phyloP scores from a whole-genome alignment of 2,888 invertebrate species.

The Pseudococcus longispinus region DNA sequence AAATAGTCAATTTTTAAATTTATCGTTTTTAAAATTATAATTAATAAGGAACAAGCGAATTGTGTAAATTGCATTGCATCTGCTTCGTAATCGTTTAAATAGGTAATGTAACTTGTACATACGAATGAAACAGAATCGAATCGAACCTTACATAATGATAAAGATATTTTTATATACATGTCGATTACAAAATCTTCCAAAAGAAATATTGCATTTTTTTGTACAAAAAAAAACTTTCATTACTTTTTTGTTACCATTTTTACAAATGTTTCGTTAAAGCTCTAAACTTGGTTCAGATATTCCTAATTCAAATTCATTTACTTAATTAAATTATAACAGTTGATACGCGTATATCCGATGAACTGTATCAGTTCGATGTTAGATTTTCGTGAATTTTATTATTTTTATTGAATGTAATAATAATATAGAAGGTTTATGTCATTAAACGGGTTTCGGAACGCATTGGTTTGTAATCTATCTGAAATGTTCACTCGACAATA shows the following conservation, averaged over 20 bases:
- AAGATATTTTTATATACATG: neutral
- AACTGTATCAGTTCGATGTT: conserved; percentile 19
- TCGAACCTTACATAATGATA: neutral
- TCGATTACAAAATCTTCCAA: conserved; percentile 1
- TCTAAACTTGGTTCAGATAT: neutral
- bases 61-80: neutral
- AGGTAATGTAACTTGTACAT: neutral
- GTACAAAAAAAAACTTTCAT: neutral
- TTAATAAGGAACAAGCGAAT: neutral
- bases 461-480: neutral
- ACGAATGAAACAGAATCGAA: neutral
- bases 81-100: neutral
- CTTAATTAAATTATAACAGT: neutral
- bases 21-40: neutral
- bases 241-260: conserved; percentile 36
- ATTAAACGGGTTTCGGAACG: neutral
- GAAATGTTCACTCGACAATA: too few species aligned
- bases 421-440: neutral
- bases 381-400: neutral
- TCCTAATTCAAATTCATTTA: neutral
- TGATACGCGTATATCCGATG: neutral
- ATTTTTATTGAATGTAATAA: neutral
- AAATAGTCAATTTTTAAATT: conserved; percentile 14
- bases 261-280: neutral
- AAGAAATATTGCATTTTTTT: conserved; percentile 7